Percentiles rank a stretch among this genome's conserved stretches.
Conservation (phyloP, 2,797 vertebrate species). For the Typhlichthys eigenmanni region DNA sequence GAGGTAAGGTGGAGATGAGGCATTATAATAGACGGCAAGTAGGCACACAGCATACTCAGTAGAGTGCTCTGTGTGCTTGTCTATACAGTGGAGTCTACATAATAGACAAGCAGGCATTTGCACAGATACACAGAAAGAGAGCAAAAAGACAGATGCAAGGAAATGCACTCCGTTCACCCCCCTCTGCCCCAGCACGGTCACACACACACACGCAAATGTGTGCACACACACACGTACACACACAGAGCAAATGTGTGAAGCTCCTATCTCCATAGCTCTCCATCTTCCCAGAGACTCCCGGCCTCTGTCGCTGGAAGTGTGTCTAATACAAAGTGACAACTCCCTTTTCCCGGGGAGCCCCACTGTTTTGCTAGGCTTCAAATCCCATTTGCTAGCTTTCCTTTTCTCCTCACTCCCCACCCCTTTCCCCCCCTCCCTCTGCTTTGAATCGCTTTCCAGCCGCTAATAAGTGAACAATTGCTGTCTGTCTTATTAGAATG, state of each 20-base stretch:
- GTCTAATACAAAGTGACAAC: slow-evolving; percentile 72
- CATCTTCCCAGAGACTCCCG: slow-evolving; percentile 20
- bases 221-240: not conserved
- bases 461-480: not conserved
- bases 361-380: slow-evolving; percentile 66
- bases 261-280: slow-evolving; percentile 13
- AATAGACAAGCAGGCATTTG: too few species aligned
- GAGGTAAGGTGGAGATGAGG: too few species aligned
- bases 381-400: slow-evolving; percentile 62
- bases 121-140: too few species aligned
- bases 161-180: too few species aligned
- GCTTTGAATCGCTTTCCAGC: not conserved
- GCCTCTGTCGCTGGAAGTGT: slow-evolving; percentile 44
- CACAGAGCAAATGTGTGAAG: not conserved
- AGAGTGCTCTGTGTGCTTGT: too few species aligned
- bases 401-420: slow-evolving; percentile 19
- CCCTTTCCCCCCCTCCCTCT: not conserved
- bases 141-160: too few species aligned
- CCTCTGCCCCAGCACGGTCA: too few species aligned
- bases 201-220: not conserved
- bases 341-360: slow-evolving; percentile 61
- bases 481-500: not conserved
- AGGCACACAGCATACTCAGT: too few species aligned
- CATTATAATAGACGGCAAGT: too few species aligned
- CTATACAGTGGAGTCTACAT: too few species aligned